phyloP scores from a whole-genome alignment of 2,888 invertebrate genomes.

The Drosophila kuntzei region DNA sequence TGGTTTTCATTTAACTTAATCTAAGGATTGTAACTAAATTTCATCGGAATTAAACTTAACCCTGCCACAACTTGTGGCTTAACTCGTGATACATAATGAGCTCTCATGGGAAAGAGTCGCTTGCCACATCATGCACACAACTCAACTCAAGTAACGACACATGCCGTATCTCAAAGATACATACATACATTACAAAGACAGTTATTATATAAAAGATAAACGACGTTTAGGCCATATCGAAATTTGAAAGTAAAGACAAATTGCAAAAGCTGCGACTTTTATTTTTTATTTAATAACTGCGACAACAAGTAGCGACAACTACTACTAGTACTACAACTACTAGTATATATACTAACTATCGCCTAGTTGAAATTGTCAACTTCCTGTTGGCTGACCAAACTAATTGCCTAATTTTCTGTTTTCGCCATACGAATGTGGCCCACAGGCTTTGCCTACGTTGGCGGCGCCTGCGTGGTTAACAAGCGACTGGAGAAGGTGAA shows the following conservation, averaged over 20 bases:
- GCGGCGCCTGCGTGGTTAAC: constrained; percentile 98
- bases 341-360: constrained; percentile 31
- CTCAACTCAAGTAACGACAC: constrained; percentile 12
- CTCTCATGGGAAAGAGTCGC: constrained; percentile 9
- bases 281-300: constrained; percentile 56
- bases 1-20: constrained; percentile 5
- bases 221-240: constrained; percentile 47
- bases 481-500: constrained; percentile 97
- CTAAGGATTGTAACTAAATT: constrained; percentile 40
- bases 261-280: constrained; percentile 49
- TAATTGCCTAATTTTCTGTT: constrained; percentile 66
- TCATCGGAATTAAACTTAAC: constrained; percentile 18
- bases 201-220: constrained; percentile 64
- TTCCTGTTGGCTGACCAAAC: constrained; percentile 65
- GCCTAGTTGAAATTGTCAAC: constrained; percentile 67
- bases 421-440: constrained; percentile 46
- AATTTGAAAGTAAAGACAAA: constrained; percentile 61
- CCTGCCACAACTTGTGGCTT: constrained; percentile 10
- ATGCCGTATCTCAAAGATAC: constrained; percentile 22
- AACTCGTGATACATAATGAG: constrained; percentile 12
- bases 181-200: constrained; percentile 31
- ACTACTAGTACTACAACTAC: constrained; percentile 12
- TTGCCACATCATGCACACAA: constrained; percentile 26
- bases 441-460: constrained; percentile 97
- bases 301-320: constrained; percentile 44